Evolutionary conservation across 1,140 invertebrate species (phyloP).

Genomic region (Cyrtorhinus lividipennis): DNA sequence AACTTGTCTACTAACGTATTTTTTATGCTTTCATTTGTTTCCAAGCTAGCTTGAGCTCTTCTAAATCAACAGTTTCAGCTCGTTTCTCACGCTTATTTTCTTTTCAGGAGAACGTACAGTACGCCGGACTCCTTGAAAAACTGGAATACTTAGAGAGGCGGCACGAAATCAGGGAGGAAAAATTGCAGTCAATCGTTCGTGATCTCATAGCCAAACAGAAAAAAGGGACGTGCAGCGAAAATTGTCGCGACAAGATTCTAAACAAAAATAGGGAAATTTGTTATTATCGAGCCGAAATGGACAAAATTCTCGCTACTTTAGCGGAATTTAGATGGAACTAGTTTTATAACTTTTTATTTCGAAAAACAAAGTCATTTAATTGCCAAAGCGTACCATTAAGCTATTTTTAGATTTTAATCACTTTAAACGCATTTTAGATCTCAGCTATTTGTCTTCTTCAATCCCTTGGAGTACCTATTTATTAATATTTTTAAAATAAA

Average conservation of each 20-base stretch:
- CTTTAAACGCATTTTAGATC: too few relatives aligned
- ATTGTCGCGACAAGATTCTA: constrained; percentile 23
- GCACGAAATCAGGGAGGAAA: constrained; percentile 35
- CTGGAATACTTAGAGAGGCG: constrained; percentile 34
- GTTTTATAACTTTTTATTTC: not conserved
- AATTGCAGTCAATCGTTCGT: constrained; percentile 34
- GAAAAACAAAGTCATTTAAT: too few relatives aligned
- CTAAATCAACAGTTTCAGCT: too few relatives aligned
- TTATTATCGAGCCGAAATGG: constrained; percentile 35
- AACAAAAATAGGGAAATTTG: constrained; percentile 34
- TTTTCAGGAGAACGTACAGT: constrained; percentile 31
- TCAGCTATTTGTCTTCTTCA: too few relatives aligned
- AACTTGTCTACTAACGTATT: too few relatives aligned
- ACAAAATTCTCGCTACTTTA: constrained; percentile 34
- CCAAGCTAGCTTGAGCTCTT: too few relatives aligned
- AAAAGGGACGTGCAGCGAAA: constrained; percentile 29
- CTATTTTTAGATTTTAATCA: too few relatives aligned
- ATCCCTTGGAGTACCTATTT: too few relatives aligned
- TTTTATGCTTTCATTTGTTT: too few relatives aligned
- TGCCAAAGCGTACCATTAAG: not conserved
- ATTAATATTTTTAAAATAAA: too few relatives aligned
- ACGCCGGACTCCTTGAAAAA: constrained; percentile 33
- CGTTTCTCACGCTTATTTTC: too few relatives aligned
- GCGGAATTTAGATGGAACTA: constrained; percentile 28
- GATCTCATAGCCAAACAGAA: constrained; percentile 30